Percentiles rank a stretch among this genome's conserved stretches.
These are phyloP conservation scores for Cheilosia grossa DNA, from an alignment of 2,888 invertebrate species.

Conservation along the genomic window DNA sequence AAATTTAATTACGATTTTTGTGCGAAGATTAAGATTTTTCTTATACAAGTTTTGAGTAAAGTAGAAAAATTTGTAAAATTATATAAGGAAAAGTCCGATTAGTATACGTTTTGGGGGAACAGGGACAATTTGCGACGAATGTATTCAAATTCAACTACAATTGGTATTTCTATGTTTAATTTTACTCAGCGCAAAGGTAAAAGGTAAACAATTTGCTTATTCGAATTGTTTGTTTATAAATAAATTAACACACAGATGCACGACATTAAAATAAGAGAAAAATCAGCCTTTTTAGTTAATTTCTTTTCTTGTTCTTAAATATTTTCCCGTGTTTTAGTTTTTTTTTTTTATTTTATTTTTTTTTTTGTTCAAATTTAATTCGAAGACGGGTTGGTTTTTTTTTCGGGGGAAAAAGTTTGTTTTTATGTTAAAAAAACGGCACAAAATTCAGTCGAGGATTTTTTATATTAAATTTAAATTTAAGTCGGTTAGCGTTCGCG, in stretches of 20 bases:
- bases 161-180: slow-evolving; percentile 38
- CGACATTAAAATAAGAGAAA: slow-evolving; percentile 82
- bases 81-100: slow-evolving; percentile 58
- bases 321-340: slow-evolving; percentile 29
- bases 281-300: slow-evolving; percentile 82
- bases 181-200: slow-evolving; percentile 60
- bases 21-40: slow-evolving; percentile 46
- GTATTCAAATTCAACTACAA: slow-evolving; percentile 24
- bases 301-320: slow-evolving; percentile 47
- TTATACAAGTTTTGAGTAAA: slow-evolving; percentile 26
- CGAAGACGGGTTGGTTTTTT: slow-evolving; percentile 35
- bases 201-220: slow-evolving; percentile 56
- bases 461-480: slow-evolving; percentile 42
- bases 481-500: slow-evolving; percentile 22
- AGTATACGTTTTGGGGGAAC: slow-evolving; percentile 12
- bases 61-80: slow-evolving; percentile 70
- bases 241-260: slow-evolving; percentile 79
- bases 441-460: slow-evolving; percentile 74
- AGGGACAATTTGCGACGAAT: slow-evolving; percentile 36
- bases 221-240: slow-evolving; percentile 55
- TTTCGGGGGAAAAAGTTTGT: slow-evolving; percentile 8
- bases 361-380: slow-evolving; percentile 43
- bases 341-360: neutral
- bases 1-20: slow-evolving; percentile 43
- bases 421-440: slow-evolving; percentile 68